These are phyloP conservation scores for Mesorhabditis spiculigera DNA, from an alignment of 2,888 invertebrate genomes.

Conservation along the genomic window DNA sequence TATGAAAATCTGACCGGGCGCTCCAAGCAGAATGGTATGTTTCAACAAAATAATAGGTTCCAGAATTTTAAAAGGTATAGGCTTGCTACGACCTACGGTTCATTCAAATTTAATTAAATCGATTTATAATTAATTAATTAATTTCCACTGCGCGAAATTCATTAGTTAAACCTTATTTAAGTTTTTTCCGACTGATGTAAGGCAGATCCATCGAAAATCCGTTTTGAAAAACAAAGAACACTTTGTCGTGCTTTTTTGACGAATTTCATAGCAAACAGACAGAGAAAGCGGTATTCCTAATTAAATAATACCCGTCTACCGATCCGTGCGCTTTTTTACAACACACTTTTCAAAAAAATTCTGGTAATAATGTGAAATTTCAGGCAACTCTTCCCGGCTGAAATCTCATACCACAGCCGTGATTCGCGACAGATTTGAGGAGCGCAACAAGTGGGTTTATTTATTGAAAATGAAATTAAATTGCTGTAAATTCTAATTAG, in stretches of 20 bases:
- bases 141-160: background rate
- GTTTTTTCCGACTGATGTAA: too few relatives aligned
- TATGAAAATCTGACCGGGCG: conserved; percentile 53
- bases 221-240: too few relatives aligned
- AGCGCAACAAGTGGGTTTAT: conserved; percentile 20
- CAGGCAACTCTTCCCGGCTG: conserved; percentile 38
- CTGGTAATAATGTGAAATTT: background rate
- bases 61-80: too few relatives aligned
- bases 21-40: conserved; percentile 29
- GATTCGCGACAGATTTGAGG: conserved; percentile 36
- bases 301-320: too few relatives aligned
- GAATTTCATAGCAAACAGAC: too few relatives aligned
- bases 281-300: too few relatives aligned
- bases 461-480: background rate
- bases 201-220: too few relatives aligned
- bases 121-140: background rate
- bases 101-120: background rate
- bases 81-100: too few relatives aligned
- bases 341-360: too few relatives aligned
- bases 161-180: too few relatives aligned
- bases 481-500: background rate
- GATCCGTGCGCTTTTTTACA: too few relatives aligned
- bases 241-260: too few relatives aligned
- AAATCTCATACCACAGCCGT: conserved; percentile 57
- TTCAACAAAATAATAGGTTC: conserved; percentile 5